phyloP scores from a whole-genome alignment of 1,140 invertebrate genomes.

The Rhyacophila brunnea region DNA sequence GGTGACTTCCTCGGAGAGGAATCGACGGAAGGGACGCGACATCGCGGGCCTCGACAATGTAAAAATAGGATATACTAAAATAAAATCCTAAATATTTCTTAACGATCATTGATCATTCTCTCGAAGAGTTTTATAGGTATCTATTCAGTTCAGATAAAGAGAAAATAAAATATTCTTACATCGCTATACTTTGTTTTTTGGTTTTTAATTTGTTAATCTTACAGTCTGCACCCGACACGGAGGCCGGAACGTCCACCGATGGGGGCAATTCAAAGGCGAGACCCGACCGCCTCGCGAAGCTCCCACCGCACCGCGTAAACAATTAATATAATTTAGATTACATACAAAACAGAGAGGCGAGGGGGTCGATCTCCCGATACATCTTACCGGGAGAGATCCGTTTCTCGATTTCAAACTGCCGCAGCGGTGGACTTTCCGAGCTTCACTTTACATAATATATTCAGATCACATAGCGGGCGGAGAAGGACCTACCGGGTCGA shows the following conservation, averaged over 20 bases:
- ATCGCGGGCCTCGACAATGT: not conserved
- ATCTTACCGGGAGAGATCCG: slow-evolving; percentile 1
- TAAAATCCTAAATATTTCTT: slow-evolving; percentile 15
- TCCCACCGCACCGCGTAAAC: slow-evolving; percentile 4
- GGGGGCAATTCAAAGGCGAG: slow-evolving; percentile 9
- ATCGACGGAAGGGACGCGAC: no score
- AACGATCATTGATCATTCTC: slow-evolving; percentile 33
- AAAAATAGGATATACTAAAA: slow-evolving; percentile 18
- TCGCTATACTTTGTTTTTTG: slow-evolving; percentile 32
- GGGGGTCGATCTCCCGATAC: slow-evolving; percentile 2
- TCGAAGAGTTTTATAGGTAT: slow-evolving; percentile 32
- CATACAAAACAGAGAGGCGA: slow-evolving; percentile 17
- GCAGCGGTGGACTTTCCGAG: not conserved
- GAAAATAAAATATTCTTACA: slow-evolving; percentile 34
- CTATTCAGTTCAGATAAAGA: slow-evolving; percentile 35
- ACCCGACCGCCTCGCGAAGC: not conserved
- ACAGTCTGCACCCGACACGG: slow-evolving; percentile 9
- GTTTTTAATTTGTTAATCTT: slow-evolving; percentile 28
- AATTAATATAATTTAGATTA: slow-evolving; percentile 20
- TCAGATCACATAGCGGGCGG: slow-evolving; percentile 28
- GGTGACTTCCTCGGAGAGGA: no score
- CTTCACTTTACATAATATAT: slow-evolving; percentile 21
- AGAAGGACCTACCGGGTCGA: no score
- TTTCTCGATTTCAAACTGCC: slow-evolving; percentile 16
- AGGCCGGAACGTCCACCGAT: not conserved